Base-by-base conservation (phyloP, 2,888 invertebrate genomes). In the Acanthosepion lycidas region DNA sequence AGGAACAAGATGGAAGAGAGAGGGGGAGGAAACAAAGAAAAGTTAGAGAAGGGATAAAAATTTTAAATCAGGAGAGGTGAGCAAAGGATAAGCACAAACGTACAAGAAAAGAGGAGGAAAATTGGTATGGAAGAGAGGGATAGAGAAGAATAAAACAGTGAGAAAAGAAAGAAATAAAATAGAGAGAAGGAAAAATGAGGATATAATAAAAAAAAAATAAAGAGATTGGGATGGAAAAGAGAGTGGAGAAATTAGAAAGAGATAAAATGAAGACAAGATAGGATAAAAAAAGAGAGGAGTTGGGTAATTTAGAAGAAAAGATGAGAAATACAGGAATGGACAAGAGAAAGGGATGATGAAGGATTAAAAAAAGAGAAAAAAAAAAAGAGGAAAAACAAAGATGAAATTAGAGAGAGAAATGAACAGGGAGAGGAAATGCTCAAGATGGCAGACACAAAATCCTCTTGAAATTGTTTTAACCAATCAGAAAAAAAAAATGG, bases 1-100 rank as follows among this genome's bases (percentile, higher is more conserved):
- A n/a, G 1, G 3, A n/a, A 12, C 3, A n/a, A 9, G n/a, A n/a
- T 2, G 18, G n/a, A 28, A 1, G 8, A n/a, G 78, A 5, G n/a
- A 4, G 9, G 8, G 78, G 64, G 28, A 9, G 2, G n/a, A 78
- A 28, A n/a, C n/a, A 78, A 15, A n/a, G 59, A 2, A 12, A n/a
- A 1, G n/a, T 5, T 23, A 23, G 6, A 20, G 20, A 6, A 23
- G 5, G 3, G 59, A 59, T 8, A 51, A 51, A 51, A 42, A 42
- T 42, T 42, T 42, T 42, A 78, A 0, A 9, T 1, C 4, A 1
- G 9, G 26, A 9, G 26, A 26, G 26, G n/a, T 6, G n/a, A 18
- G n/a, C 5, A 23, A 28, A 8, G 15, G 3, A n/a, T 12, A n/a
- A 12, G 5, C 2, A n/a, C 1, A 28, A 6, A n/a, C 6, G 9